Evolutionary conservation across 2,797 vertebrate species (phyloP).

Genomic region (Eleutherodactylus coqui): DNA sequence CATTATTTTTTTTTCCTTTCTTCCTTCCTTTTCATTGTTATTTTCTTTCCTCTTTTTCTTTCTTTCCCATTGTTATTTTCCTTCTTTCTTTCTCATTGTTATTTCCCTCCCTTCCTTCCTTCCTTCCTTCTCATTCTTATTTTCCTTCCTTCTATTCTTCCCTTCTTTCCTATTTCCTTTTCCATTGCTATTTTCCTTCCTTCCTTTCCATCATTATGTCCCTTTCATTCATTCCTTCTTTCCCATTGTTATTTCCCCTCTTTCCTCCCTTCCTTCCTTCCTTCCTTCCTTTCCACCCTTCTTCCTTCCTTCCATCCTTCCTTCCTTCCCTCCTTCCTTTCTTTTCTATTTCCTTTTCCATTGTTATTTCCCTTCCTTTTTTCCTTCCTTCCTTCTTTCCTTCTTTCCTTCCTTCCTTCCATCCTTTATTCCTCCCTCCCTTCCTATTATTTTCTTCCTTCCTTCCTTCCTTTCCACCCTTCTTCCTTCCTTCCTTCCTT

Average conservation of each 20-base stretch:
- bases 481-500: not conserved
- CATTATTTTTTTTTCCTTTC: no score
- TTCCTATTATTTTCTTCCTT: not conserved
- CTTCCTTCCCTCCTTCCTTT: not conserved
- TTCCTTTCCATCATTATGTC: no score
- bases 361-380: not conserved
- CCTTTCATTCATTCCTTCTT: not conserved
- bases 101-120: not conserved
- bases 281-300: not conserved
- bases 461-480: not conserved
- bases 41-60: no score
- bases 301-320: not conserved
- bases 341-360: not conserved
- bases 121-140: not conserved
- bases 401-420: not conserved
- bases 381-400: not conserved
- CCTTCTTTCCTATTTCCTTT: not conserved
- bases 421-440: not conserved
- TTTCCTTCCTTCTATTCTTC: not conserved
- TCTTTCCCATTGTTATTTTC: not conserved
- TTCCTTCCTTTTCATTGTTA: no score
- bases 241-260: not conserved
- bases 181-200: no score
- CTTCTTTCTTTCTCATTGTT: not conserved
- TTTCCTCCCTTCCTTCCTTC: not conserved